A percentile compares a stretch with the other conserved stretches of the same genome.
Evolutionary conservation across 2,888 invertebrate species (phyloP).

Genomic region (Muscina levida): DNA sequence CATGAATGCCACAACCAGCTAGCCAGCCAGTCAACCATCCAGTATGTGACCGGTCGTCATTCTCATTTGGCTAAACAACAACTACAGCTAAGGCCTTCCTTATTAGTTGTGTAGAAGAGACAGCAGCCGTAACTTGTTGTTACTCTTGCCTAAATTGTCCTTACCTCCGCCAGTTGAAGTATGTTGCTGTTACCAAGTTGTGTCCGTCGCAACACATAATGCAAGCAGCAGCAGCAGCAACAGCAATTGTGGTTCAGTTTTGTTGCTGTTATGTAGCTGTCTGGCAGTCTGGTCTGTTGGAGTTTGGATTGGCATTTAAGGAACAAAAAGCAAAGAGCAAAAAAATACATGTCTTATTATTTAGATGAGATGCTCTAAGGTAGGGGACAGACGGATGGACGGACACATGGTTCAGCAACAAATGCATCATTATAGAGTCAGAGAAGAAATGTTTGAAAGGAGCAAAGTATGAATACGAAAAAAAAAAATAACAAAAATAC

Average conservation of each 20-base stretch:
- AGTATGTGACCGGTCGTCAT: background rate
- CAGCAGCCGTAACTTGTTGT: conserved; percentile 24
- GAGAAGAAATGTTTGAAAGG: conserved; percentile 13
- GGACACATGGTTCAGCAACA: background rate
- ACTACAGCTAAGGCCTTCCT: background rate
- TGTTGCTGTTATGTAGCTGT: background rate
- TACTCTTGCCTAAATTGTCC: conserved; percentile 29
- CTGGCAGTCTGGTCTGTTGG: conserved; percentile 10
- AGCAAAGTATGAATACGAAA: too few species aligned
- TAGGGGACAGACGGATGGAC: too few species aligned
- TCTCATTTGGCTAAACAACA: background rate
- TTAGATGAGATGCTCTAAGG: too few species aligned
- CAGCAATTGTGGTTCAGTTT: background rate
- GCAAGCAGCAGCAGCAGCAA: background rate
- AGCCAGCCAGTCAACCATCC: too few species aligned
- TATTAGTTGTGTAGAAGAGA: background rate
- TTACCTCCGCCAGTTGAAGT: too few species aligned
- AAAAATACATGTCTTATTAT: too few species aligned
- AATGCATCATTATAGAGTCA: background rate
- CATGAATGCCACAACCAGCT: background rate
- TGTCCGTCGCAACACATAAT: too few species aligned
- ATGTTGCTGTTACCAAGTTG: too few species aligned
- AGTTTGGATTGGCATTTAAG: background rate
- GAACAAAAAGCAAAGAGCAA: conserved; percentile 16
- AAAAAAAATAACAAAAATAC: too few species aligned